Evolutionary conservation across 2,113 vertebrate genomes (phyloP).

Genomic region (Acanthochromis polyacanthus): DNA sequence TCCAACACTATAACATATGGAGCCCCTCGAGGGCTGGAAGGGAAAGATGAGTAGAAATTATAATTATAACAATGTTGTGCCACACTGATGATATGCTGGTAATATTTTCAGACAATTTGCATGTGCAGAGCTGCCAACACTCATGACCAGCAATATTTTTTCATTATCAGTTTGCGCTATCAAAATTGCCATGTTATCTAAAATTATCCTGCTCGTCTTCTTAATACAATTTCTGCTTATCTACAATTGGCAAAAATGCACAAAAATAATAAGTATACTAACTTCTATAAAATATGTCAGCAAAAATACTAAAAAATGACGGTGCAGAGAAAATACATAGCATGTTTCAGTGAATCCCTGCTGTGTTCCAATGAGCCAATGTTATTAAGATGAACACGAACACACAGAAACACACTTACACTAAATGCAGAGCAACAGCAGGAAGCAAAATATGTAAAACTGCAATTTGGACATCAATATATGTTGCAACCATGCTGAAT

Average conservation of each 20-base stretch:
- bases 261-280: constrained; percentile 1
- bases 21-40: constrained; percentile 60
- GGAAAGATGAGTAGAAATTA: constrained; percentile 51
- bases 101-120: constrained; percentile 46
- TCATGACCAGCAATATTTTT: constrained; percentile 26
- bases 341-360: background rate
- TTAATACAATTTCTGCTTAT: background rate
- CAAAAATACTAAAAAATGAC: background rate
- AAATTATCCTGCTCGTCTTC: background rate
- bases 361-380: background rate
- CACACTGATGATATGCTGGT: constrained; percentile 42
- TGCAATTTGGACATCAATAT: background rate
- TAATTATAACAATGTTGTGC: constrained; percentile 69
- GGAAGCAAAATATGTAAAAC: background rate
- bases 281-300: background rate
- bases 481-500: constrained; percentile 7
- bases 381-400: background rate
- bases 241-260: background rate
- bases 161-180: constrained; percentile 23
- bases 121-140: constrained; percentile 24
- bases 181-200: constrained; percentile 5
- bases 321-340: background rate
- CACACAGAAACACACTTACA: background rate
- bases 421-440: background rate
- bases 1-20: constrained; percentile 70